Base-by-base conservation (phyloP, 2,888 invertebrate species). In the Napeogenes inachia region DNA sequence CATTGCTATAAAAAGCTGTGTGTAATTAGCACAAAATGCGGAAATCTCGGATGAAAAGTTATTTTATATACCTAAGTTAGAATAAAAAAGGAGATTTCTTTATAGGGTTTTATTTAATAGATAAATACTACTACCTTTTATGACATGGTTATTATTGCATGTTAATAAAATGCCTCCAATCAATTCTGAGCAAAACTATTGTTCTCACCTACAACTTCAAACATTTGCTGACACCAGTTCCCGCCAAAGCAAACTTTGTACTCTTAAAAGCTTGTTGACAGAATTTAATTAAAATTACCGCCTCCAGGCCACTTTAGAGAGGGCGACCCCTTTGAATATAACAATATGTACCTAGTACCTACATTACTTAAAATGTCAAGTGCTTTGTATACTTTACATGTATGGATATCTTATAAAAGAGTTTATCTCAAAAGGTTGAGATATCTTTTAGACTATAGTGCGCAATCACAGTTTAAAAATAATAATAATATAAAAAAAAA, bases 201-300 rank as follows among this genome's bases (percentile, higher is more conserved):
- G 81, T 85, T 82, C 78, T 75, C 76, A 75, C 75, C 75, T 76
- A 74, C 70, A 59, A 72, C 76, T 72, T 77, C 73, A 68, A 72
- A 75, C 75, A 79, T 81, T 77, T 77, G 80, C 81, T 81, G 77
- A 81, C 79, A 79, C 76, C 75, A 74, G 75, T 79, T 76, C 73
- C 71, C 61, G 62, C 57, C 60, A 66, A 70, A 67, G 69, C 62
- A 68, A 71, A 71, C 68, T 69, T 69, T 57, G 67, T 64, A 66
- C 71, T 69, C 66, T 71, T 71, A 67, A 68, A 69, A 69, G 67
- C 67, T 66, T 63, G 65, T 67, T 63, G 59, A 64, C 62, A 64
- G 62, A 68, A 65, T 68, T 71, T 70, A 71, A 70, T 71, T 69
- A 68, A 67, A 61, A 63, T 75, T 74, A 69, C 61, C 56, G 58